A percentile compares a stretch with the other conserved stretches of the same genome.
Conservation (phyloP, 2,113 vertebrate species). For the Helogale parvula region DNA sequence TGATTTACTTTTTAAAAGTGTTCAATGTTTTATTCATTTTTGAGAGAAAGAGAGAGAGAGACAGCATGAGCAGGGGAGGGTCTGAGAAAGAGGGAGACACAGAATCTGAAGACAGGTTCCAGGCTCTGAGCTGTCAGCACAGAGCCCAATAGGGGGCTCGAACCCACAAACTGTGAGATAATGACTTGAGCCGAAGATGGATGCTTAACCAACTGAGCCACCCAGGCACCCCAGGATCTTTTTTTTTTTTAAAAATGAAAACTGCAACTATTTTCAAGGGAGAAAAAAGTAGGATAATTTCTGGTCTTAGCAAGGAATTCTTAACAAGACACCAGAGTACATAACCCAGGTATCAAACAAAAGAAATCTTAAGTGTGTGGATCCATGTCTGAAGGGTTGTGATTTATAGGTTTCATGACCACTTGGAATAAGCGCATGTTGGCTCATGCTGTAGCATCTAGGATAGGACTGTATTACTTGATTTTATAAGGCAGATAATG, state of each 20-base stretch:
- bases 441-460: neutral
- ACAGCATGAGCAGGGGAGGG: no score
- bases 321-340: neutral
- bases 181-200: no score
- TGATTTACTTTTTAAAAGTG: no score
- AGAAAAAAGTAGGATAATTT: neutral
- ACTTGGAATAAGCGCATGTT: neutral
- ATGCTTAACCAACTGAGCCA: no score
- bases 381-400: neutral
- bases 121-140: no score
- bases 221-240: no score
- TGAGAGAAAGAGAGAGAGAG: no score
- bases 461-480: slow-evolving; percentile 17
- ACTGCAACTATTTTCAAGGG: neutral
- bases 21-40: no score
- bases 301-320: neutral
- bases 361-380: neutral
- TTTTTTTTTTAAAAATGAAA: neutral
- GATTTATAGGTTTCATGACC: neutral
- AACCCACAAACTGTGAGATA: no score
- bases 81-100: no score
- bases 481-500: neutral
- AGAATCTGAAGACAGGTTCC: no score
- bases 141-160: no score
- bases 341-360: neutral